Evolutionary conservation across 2,888 invertebrate genomes (phyloP), one percentile per base, ranked within the genome.

Genomic region (Acholoe squamosa): DNA sequence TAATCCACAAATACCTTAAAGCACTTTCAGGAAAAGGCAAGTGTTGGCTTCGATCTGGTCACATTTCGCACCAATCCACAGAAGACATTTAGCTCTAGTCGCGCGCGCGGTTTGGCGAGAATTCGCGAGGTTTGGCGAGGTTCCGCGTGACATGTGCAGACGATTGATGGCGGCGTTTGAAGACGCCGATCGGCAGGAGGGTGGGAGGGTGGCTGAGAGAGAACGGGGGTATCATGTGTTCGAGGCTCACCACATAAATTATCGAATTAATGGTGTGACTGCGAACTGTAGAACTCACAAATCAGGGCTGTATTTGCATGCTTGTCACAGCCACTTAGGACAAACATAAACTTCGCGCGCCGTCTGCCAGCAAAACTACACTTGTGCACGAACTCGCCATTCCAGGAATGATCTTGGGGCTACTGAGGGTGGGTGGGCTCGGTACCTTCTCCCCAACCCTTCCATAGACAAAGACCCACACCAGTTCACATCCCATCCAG

Each of bases 261-360:
- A 86, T 54, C 54, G 86, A 86, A 86, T 86, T 86, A 86, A 86
- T 86, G 86, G 86, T 86, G 86, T 86, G 86, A 54, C 86, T 86
- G 54, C 86, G 54, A 86, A 86, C 51, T 54, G 54, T 86, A 86
- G 54, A 86, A 86, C 86, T 86, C 86, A 86, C 86, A 86, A 86
- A 86, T 86, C 86, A 86, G 52, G 86, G 51, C 54, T 54, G 51
- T 86, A 86, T 86, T 86, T 86, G 86, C 86, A 86, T 86, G 86
- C 54, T 54, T 86, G 86, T 86, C 86, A 54, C 86, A 25, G 54
- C 31, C 86, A 86, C 86, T 86, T 86, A 86, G 25, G 12, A 54
- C 56, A 52, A 54, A 54, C 86, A 86, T 86, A 86, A 86, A 86
- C 86, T 86, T 86, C 52, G 80, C 80, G 80, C 80, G 34, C 80